Base-by-base conservation (phyloP, 1,140 invertebrate species). In the Pantala flavescens region DNA sequence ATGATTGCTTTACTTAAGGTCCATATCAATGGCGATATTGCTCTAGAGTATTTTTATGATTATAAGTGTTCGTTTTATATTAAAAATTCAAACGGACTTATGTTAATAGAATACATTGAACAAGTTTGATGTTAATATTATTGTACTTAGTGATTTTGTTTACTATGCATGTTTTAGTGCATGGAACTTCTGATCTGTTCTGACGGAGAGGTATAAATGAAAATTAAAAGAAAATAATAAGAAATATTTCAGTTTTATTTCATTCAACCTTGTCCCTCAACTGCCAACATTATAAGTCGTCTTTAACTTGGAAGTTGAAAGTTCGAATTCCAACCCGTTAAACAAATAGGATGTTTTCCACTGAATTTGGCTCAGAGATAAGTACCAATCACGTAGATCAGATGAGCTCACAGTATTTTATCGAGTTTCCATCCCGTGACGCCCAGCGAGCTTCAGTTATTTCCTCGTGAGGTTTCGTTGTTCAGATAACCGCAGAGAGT, bases 61-160 rank as follows among this genome's bases (percentile, higher is more conserved):
- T 63, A 21, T 63, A 63, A 63, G 49, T 63, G 49, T 63, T 63
- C 49, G 49, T 63, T 63, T 63, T 63, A 63, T 63, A 63, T 63
- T 63, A 63, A 63, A 21, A 21, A 63, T 19, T 12, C 14, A 63
- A 63, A 21, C 49, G 49, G 49, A 63, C 49, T 63, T 63, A 21
- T 63, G 49, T 63, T 63, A 21, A 63, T 63, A 63, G 49, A 63
- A 63, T 63, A 63, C 49, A 63, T 63, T 63, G 49, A 63, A 21
- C 49, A 21, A 63, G 49, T 63, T 63, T 63, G 49, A 63, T 63
- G 49, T 63, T 63, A 63, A 63, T 63, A 63, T 63, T 63, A 63
- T 63, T 63, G 49, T 63, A 63, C 49, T 63, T 63, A 63, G 49
- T 63, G 49, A 63, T 63, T 63, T 63, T 63, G 49, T 63, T 63